Conservation (phyloP, 1,140 invertebrate species). For the Mamestra configurata region DNA sequence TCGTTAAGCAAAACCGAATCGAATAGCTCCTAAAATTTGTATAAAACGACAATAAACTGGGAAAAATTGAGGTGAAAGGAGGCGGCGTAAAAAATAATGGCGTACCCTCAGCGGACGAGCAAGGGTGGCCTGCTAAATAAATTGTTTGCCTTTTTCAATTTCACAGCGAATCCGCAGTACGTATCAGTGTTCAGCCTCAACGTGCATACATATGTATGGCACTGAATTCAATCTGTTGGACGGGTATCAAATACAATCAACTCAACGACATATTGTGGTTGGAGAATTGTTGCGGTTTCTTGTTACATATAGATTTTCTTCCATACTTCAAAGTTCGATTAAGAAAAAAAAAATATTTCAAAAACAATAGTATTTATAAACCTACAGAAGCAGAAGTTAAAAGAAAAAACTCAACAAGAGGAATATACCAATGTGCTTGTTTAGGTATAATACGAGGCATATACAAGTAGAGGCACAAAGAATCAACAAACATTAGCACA, state of each 20-base stretch:
- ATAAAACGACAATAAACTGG: conserved; percentile 77
- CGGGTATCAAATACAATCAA: conserved; percentile 47
- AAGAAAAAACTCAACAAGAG: too few species aligned
- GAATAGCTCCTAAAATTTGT: conserved; percentile 72
- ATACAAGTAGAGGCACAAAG: background rate
- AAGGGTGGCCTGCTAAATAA: conserved; percentile 74
- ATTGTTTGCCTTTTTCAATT: conserved; percentile 83
- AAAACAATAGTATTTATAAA: too few species aligned
- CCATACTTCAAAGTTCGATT: background rate
- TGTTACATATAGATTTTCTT: background rate
- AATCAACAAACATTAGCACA: conserved; percentile 10
- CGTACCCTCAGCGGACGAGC: conserved; percentile 63
- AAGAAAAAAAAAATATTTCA: background rate
- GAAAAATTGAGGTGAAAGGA: conserved; percentile 80
- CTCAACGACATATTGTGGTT: conserved; percentile 44
- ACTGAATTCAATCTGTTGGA: conserved; percentile 52
- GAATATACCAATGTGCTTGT: too few species aligned
- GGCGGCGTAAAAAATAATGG: conserved; percentile 82
- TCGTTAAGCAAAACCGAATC: conserved; percentile 68
- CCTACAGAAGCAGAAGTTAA: background rate
- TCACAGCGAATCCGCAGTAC: conserved; percentile 60
- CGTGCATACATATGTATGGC: conserved; percentile 49
- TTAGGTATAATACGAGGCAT: too few species aligned
- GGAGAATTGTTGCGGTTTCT: conserved; percentile 39
- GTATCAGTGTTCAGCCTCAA: conserved; percentile 52